Evolutionary conservation across 2,113 vertebrate genomes (phyloP).

Genomic region (Thamnaconus septentrionalis): DNA sequence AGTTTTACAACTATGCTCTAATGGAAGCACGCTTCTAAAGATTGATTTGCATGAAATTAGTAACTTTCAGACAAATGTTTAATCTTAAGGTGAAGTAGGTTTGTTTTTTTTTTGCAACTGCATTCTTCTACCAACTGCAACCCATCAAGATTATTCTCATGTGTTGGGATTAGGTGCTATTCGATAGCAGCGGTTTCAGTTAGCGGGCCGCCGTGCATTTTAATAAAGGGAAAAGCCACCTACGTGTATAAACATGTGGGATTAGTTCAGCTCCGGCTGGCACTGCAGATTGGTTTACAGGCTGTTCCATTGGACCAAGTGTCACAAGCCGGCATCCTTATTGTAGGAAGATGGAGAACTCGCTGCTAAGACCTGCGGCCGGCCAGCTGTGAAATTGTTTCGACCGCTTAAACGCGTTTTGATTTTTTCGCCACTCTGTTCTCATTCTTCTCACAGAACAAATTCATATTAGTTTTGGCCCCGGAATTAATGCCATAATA

Average conservation of each 20-base stretch:
- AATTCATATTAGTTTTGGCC: slow-evolving; percentile 60
- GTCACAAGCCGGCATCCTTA: slow-evolving; percentile 46
- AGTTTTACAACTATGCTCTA: too few relatives aligned
- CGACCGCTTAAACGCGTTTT: slow-evolving; percentile 39
- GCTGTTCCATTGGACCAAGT: slow-evolving; percentile 45
- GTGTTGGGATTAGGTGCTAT: too few relatives aligned
- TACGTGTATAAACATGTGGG: slow-evolving; percentile 45
- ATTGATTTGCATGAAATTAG: too few relatives aligned
- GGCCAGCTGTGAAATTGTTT: slow-evolving; percentile 75
- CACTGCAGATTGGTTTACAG: slow-evolving; percentile 58
- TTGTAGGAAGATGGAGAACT: slow-evolving; percentile 64
- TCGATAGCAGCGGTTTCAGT: too few relatives aligned
- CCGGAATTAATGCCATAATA: slow-evolving; percentile 40
- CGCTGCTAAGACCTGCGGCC: slow-evolving; percentile 64
- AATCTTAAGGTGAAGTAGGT: too few relatives aligned
- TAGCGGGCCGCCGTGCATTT: too few relatives aligned
- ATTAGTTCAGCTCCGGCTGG: slow-evolving; percentile 58
- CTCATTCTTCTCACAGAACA: not conserved
- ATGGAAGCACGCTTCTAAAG: too few relatives aligned
- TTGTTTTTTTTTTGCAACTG: too few relatives aligned
- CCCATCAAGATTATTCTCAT: too few relatives aligned
- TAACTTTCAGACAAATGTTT: too few relatives aligned
- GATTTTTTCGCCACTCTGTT: too few relatives aligned
- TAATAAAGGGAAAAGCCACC: slow-evolving; percentile 2
- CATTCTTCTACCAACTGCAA: too few relatives aligned